These are phyloP conservation scores for Lepidocolaptes lacrymiger DNA, from an alignment of 2,797 vertebrate species.

Conservation along the genomic window DNA sequence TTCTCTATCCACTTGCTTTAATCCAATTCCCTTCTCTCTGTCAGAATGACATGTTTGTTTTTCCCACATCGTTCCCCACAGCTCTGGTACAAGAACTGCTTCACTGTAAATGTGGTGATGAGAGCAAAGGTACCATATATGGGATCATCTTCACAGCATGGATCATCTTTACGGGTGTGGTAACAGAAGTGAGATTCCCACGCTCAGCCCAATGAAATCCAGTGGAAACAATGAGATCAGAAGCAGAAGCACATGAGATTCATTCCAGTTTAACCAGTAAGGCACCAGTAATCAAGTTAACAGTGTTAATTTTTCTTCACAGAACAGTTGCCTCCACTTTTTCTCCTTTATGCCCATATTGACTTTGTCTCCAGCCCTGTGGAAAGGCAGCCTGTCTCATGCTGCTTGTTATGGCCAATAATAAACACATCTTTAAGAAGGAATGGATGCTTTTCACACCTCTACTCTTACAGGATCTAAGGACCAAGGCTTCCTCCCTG, in stretches of 20 bases:
- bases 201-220: background rate
- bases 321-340: background rate
- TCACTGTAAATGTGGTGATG: background rate
- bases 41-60: background rate
- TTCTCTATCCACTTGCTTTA: background rate
- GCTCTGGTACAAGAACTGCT: background rate
- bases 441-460: background rate
- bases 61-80: background rate
- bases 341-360: background rate
- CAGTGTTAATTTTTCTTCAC: background rate
- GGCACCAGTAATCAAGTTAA: background rate
- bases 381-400: background rate
- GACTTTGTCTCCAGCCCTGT: background rate
- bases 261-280: background rate
- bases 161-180: background rate
- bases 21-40: background rate
- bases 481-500: background rate
- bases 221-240: background rate
- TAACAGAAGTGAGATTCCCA: background rate
- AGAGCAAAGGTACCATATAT: background rate
- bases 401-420: background rate
- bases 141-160: background rate
- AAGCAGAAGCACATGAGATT: background rate
- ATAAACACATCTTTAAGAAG: background rate
- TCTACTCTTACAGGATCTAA: background rate